These are phyloP conservation scores for Macrotus californicus DNA, from an alignment of 2,113 vertebrate species.

Conservation along the genomic window DNA sequence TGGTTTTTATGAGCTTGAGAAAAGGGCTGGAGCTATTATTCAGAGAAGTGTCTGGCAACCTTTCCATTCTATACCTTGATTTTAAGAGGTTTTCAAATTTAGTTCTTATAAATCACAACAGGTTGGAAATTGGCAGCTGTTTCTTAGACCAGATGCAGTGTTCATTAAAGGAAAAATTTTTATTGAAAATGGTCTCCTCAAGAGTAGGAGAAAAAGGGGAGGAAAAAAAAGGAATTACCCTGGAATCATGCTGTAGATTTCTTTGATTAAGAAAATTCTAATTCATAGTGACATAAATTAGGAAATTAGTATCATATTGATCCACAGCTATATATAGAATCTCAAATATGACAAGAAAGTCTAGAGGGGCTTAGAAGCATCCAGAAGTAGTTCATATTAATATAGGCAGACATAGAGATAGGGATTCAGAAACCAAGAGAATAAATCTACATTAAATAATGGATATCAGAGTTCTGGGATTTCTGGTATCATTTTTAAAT, in stretches of 20 bases:
- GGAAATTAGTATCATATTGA: neutral
- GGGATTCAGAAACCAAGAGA: neutral
- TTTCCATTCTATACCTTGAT: conserved; percentile 44
- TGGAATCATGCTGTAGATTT: neutral
- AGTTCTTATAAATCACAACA: conserved; percentile 53
- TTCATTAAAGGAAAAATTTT: conserved; percentile 59
- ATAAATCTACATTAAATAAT: neutral
- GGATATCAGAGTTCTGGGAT: neutral
- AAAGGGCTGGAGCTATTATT: conserved; percentile 20
- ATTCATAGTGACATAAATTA: neutral
- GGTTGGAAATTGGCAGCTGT: conserved; percentile 52
- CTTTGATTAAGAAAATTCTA: conserved; percentile 41
- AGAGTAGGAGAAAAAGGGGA: neutral
- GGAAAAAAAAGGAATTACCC: neutral
- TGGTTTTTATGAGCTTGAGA: conserved; percentile 5
- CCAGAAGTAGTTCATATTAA: neutral
- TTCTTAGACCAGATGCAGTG: conserved; percentile 56
- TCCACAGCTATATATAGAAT: neutral
- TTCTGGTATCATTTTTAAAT: neutral
- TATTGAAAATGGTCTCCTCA: conserved; percentile 40
- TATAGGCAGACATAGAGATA: neutral
- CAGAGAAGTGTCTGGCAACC: conserved; percentile 40
- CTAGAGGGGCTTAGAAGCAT: neutral
- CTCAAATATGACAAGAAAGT: neutral
- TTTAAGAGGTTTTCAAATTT: conserved; percentile 66